Base-by-base conservation (phyloP, 1,140 invertebrate species). In the Mya arenaria region DNA sequence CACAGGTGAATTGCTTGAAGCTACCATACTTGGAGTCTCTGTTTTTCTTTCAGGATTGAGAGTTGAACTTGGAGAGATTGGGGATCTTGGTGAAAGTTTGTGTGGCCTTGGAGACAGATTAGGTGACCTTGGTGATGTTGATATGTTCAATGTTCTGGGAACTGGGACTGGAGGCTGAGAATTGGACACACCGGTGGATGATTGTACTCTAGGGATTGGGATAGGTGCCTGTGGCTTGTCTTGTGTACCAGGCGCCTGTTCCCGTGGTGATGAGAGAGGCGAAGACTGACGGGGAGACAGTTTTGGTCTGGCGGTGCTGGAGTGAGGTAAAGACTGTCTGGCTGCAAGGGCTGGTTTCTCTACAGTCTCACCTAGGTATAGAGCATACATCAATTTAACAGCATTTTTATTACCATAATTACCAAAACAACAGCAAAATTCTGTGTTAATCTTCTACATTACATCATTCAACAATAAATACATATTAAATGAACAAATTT, bases 261-360 rank as follows among this genome's bases (percentile, higher is more conserved):
- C 56, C 19, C 60, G 41, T 28, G 44, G 60, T 63, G 71, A 37
- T 48, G 60, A 66, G 19, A 55, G 32, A 23, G 68, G 62, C 28
- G 56, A 44, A 30, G 56, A 65, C 28, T 73, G 69, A 0, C 79
- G 8, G 28, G 69, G 68, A 65, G 79, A 82, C 17, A 66, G 52
- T 28, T 52, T 73, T 17, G 60, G 25, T 32, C 66, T 74, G 41
- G 56, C 69, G 55, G 39, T 23, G 0, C 25, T n/a, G 44, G 66
- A 78, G 48, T 39, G 74, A 65, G 62, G 44, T 25, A 78, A 41
- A 23, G 52, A 78, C 37, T 66, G 75, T 13, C 1, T 25, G 25
- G 44, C 28, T 56, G 69, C 52, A 19, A 72, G 52, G 15, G 10
- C 10, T 1, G 69, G 52, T 37, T 32, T 55, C 52, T 56, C 69